These are phyloP conservation scores for Melieria omissa DNA, from an alignment of 2,888 invertebrate genomes.

Conservation along the genomic window DNA sequence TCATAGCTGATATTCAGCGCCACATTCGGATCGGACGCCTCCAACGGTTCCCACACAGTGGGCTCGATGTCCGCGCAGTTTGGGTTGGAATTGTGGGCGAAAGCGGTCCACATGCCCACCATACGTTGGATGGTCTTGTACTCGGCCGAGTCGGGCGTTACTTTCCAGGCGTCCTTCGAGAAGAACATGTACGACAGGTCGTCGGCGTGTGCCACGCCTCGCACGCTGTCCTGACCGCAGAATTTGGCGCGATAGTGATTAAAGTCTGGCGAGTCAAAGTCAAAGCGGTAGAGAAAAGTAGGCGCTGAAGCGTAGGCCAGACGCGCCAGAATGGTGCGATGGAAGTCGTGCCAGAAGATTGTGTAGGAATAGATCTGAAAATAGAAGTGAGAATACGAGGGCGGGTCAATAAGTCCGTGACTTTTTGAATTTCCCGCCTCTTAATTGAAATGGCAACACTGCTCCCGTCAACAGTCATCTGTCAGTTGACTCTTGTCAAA, in stretches of 20 bases:
- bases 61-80: slow-evolving; percentile 50
- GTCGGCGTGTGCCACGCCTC: slow-evolving; percentile 63
- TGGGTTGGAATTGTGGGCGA: slow-evolving; percentile 60
- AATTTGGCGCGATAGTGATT: slow-evolving; percentile 55
- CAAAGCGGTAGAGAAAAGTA: slow-evolving; percentile 63
- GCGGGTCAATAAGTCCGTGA: too few relatives aligned
- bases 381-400: slow-evolving; percentile 3
- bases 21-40: slow-evolving; percentile 45
- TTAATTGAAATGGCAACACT: too few relatives aligned
- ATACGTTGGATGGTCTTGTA: slow-evolving; percentile 57
- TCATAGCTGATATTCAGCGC: slow-evolving; percentile 58
- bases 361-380: slow-evolving; percentile 59
- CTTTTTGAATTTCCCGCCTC: too few relatives aligned
- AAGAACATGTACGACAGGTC: slow-evolving; percentile 62
- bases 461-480: too few relatives aligned
- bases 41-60: slow-evolving; percentile 54
- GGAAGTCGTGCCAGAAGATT: slow-evolving; percentile 62
- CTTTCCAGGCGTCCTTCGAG: slow-evolving; percentile 46
- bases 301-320: slow-evolving; percentile 50
- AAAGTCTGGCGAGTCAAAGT: slow-evolving; percentile 61
- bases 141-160: slow-evolving; percentile 49
- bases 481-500: too few relatives aligned
- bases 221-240: slow-evolving; percentile 55
- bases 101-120: slow-evolving; percentile 57
- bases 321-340: slow-evolving; percentile 57